Evolutionary conservation across 2,888 invertebrate species (phyloP).

Genomic region (Polydrusus pterygomalis): DNA sequence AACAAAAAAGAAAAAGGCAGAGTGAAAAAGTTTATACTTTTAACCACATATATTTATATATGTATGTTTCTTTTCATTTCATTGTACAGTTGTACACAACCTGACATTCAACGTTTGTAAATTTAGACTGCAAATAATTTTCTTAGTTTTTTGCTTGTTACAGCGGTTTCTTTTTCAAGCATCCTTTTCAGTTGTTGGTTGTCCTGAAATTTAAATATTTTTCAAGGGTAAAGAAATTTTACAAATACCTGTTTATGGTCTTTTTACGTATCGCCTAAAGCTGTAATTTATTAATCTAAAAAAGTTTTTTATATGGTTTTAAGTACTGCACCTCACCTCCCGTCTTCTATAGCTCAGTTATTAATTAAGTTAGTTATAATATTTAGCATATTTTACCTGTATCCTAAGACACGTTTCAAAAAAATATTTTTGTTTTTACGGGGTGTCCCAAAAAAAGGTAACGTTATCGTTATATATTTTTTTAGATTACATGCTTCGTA

Average conservation of each 20-base stretch:
- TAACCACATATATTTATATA: background rate
- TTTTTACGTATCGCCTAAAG: background rate
- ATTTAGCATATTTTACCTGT: too few species aligned
- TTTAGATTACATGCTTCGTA: too few species aligned
- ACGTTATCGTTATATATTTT: too few species aligned
- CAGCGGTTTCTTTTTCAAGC: slow-evolving; percentile 14
- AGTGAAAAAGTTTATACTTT: too few species aligned
- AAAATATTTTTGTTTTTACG: too few species aligned
- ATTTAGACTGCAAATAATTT: background rate
- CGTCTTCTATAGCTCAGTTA: too few species aligned
- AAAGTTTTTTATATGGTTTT: background rate
- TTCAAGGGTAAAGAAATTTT: background rate
- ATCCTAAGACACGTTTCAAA: too few species aligned
- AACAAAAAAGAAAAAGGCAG: too few species aligned
- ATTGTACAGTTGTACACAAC: background rate
- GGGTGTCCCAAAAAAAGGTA: too few species aligned
- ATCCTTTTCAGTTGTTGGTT: slow-evolving; percentile 11
- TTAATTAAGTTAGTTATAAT: too few species aligned
- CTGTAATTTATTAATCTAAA: background rate
- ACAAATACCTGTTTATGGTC: slow-evolving; percentile 3
- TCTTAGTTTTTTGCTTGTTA: slow-evolving; percentile 15
- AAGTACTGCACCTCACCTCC: too few species aligned
- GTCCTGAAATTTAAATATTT: slow-evolving; percentile 8
- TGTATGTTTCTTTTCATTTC: background rate
- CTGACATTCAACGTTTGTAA: background rate